Base-by-base conservation (phyloP, 2,888 invertebrate genomes). In the Helicoverpa assulta region DNA sequence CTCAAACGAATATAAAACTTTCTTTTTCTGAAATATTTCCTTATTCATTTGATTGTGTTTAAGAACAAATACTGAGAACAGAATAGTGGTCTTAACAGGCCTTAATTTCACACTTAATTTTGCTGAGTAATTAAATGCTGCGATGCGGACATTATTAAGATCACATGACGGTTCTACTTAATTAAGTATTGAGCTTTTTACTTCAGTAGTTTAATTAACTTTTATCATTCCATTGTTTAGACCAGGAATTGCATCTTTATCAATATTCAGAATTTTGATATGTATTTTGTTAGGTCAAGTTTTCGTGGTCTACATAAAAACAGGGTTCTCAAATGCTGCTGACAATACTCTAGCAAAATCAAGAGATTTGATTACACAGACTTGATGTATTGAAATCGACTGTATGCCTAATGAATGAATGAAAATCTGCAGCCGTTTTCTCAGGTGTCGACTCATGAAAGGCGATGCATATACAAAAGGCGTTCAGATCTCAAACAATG, bases 21-120 rank as follows among this genome's bases (percentile, higher is more conserved):
- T 68, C 70, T 19, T 50, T 29, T 54, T 37, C 16, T 26, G 2
- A 21, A 58, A 40, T 6, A 33, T 53, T 67, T 16, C 2, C n/a
- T 29, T 18, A 40, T 21, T 57, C 21, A 29, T 37, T 53, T 5
- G 21, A 37, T 76, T 59, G 26, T 19, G 19, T 55, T 18, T 26
- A 40, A 14, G 14, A 76, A 19, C 58, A 40, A 47, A 18, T 3
- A 33, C 18, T 40, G 26, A 37, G 18, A 43, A 26, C 6, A 43
- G 19, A 67, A 29, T 26, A 62, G 59, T 50, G 33, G 40, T 16
- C 58, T 56, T 75, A 73, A 62, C 67, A 53, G 59, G 26, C 16
- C 19, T 63, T 68, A 67, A 75, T 63, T 74, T 79, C 47, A 79
- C 79, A 74, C 76, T 21, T 63, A 53, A 63, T 74, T 47, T n/a